Evolutionary conservation across 2,888 invertebrate genomes (phyloP), one percentile per base, ranked within the genome.

Genomic region (Thalpophila matura): DNA sequence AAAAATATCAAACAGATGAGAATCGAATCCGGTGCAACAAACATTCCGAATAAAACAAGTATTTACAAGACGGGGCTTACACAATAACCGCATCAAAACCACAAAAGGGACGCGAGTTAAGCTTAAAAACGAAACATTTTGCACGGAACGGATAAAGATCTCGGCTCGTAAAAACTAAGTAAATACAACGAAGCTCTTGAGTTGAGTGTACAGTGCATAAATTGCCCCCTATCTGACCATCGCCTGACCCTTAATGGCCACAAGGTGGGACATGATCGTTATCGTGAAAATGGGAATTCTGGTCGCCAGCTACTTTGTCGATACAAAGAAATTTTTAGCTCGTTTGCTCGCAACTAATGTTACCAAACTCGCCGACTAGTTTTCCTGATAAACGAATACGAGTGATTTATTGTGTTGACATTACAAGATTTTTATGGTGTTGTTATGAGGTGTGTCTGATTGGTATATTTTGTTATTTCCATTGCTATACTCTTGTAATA

Each of bases 261-360:
- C 87, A 83, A 93, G 92, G 92, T 92, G 90, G 91, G 91, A 92
- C 92, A 86, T 55, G 93, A 94, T 94, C 81, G 85, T 92, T 92
- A 93, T 93, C 93, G 86, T 67, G 79, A 84, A 91, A 93, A 91
- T 91, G 87, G 91, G 89, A 88, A 88, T 88, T 89, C 88, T 88
- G 86, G 80, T 82, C 74, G 83, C 79, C 75, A 81, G 85, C 85
- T 87, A 90, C 89, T 90, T 91, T 88, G 90, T 89, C 91, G 91
- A 91, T 91, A 91, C 89, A 89, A 89, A 87, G 84, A 89, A 88
- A 90, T 90, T 87, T 88, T 86, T 86, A 81, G 86, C 87, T 91
- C 89, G 88, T 91, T 92, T 89, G 86, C 82, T 75, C 79, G 74
- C 79, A 79, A 72, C 79, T 77, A 79, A 79, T 87, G 85, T 85